Conservation (phyloP, 2,797 vertebrate species). For the Hapalemur alaotrensis region DNA sequence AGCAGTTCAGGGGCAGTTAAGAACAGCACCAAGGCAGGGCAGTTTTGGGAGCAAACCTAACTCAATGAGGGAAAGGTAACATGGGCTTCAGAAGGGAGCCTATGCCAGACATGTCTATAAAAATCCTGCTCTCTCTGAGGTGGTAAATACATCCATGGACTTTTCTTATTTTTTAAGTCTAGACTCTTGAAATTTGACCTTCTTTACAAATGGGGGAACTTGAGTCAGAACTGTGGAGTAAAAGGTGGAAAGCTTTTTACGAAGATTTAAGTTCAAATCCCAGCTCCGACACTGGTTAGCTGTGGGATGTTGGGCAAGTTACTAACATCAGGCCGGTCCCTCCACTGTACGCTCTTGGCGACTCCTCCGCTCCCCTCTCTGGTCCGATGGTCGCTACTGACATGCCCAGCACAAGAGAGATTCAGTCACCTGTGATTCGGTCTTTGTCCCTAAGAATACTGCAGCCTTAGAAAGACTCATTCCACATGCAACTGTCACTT, state of each 20-base stretch:
- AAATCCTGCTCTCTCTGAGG: background rate
- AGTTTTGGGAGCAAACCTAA: background rate
- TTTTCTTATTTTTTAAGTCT: background rate
- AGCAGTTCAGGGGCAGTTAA: background rate
- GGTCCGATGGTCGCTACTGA: background rate
- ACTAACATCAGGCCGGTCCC: no score
- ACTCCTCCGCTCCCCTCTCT: background rate
- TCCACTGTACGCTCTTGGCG: rapidly evolving
- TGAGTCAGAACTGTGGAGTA: background rate
- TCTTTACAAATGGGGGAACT: background rate
- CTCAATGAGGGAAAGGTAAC: background rate
- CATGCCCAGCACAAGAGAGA: background rate
- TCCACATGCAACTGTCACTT: background rate
- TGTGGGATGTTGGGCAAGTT: background rate
- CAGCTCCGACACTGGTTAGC: background rate
- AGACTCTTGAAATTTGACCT: background rate
- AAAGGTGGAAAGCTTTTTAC: background rate
- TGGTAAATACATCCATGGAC: background rate
- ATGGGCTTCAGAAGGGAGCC: background rate
- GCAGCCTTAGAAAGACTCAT: background rate
- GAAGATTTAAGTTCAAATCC: background rate
- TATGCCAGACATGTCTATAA: background rate
- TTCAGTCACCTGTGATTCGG: background rate
- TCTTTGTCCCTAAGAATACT: background rate
- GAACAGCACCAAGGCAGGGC: background rate